Evolutionary conservation across 2,113 vertebrate species (phyloP), one percentile per base, ranked within the genome.

Genomic region (Cricetomys ansorgei): DNA sequence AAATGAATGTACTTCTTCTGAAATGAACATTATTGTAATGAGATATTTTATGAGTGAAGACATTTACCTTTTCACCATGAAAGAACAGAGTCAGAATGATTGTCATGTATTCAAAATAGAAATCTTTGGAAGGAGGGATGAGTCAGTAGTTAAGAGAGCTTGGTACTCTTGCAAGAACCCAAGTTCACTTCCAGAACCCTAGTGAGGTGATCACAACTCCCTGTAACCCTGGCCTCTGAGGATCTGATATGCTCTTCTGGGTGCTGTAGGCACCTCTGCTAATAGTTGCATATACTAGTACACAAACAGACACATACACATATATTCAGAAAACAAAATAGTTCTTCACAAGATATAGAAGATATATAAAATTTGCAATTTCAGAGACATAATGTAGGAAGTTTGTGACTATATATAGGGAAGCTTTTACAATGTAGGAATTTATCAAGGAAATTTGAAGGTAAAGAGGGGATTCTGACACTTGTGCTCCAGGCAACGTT

Each of bases 41-140:
- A 81, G 59, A 79, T 86, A 13, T 57, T 92, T 67, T 79, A 10
- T 94, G 70, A 95, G 25, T 53, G 23, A 70, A 94, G 96, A 75
- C 8, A 70, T 72, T 84, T 94, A 84, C 45, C 55, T 80, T 64
- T 76, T 77, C 21, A 87, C 31, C 25, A 5, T 70, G 37, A 92
- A 92, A 92, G 4, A 64, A 5, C 9, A 89, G 72, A 90, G 27
- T 89, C 15, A 64, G 55, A 79, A 23, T 70, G 37, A 50, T 75
- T 76, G n/a, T 70, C 75, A 64, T 37, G 21, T 92, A 75, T 89
- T 83, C 16, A 67, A 86, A 89, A 55, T 55, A 55, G 77, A 23
- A 80, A 34, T 55, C 34, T 37, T 55, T 1, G 37, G 31, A 31
- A 80, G 45, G 45, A 17, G 7, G 45, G 5, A 50, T 31, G 15